phyloP scores from a whole-genome alignment of 2,113 vertebrate species.

The Aegotheles bennettii region DNA sequence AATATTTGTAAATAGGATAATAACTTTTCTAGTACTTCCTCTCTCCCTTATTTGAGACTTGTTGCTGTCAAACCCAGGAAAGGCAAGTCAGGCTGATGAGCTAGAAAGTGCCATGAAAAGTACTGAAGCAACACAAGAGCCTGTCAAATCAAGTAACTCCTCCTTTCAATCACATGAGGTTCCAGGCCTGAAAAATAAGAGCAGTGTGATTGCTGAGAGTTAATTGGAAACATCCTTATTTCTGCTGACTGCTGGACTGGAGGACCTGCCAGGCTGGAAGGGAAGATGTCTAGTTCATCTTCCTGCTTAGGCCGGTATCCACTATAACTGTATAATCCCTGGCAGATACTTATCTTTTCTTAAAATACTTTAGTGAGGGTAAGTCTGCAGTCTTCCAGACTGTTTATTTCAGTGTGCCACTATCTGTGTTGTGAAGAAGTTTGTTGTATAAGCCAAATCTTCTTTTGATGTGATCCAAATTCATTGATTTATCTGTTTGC shows the following conservation, averaged over 20 bases:
- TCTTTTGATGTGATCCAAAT: not conserved
- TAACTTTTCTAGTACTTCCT: not conserved
- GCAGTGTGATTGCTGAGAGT: not conserved
- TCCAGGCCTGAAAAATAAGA: not conserved
- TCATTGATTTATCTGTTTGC: not conserved
- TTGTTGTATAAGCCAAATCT: not conserved
- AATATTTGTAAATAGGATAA: conserved; percentile 6
- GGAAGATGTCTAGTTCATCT: not conserved
- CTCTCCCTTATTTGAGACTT: not conserved
- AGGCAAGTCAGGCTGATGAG: not conserved
- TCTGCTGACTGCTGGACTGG: not conserved
- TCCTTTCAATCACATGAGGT: conserved; percentile 36
- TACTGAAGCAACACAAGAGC: conserved; percentile 43
- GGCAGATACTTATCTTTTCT: not conserved
- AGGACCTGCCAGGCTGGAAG: not conserved
- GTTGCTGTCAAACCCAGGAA: conserved; percentile 24
- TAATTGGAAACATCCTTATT: not conserved
- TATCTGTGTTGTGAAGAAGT: not conserved
- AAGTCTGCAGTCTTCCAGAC: not conserved
- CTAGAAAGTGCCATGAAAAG: conserved; percentile 18
- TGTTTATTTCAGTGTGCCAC: not conserved
- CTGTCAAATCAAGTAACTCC: conserved; percentile 23
- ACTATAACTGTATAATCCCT: not conserved
- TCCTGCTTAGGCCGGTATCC: not conserved
- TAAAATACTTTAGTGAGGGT: not conserved